These are phyloP conservation scores for Catagonus wagneri DNA, from an alignment of 2,113 vertebrate species.

Conservation along the genomic window DNA sequence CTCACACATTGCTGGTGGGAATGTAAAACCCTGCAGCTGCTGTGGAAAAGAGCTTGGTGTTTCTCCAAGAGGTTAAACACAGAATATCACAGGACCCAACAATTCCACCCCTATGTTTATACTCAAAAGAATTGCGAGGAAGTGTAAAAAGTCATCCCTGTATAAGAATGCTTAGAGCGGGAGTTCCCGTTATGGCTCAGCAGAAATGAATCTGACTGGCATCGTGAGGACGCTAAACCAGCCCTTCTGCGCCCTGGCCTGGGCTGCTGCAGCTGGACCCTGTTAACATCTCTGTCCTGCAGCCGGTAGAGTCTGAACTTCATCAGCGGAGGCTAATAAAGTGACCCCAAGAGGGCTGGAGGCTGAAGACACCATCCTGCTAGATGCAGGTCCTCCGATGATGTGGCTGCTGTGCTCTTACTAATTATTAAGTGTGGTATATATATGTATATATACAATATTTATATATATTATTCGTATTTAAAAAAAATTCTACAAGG, in stretches of 20 bases:
- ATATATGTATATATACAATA: too few species aligned
- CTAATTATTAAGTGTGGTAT: neutral
- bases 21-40: accelerated
- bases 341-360: too few species aligned
- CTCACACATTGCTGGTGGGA: accelerated
- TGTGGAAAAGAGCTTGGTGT: too few species aligned
- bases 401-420: too few species aligned
- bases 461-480: neutral
- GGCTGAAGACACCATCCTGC: too few species aligned
- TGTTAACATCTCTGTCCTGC: accelerated
- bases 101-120: too few species aligned
- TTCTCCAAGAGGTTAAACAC: neutral
- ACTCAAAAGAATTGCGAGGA: neutral
- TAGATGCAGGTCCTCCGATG: accelerated
- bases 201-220: too few species aligned
- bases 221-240: too few species aligned
- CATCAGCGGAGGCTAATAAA: accelerated
- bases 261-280: accelerated
- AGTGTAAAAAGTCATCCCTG: neutral
- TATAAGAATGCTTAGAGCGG: neutral
- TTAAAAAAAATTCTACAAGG: neutral
- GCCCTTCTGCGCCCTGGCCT: accelerated
- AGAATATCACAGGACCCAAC: neutral
- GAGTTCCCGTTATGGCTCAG: too few species aligned
- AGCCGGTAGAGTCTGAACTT: accelerated